Evolutionary conservation across 2,797 vertebrate genomes (phyloP).

Genomic region (Etheostoma perlongum): DNA sequence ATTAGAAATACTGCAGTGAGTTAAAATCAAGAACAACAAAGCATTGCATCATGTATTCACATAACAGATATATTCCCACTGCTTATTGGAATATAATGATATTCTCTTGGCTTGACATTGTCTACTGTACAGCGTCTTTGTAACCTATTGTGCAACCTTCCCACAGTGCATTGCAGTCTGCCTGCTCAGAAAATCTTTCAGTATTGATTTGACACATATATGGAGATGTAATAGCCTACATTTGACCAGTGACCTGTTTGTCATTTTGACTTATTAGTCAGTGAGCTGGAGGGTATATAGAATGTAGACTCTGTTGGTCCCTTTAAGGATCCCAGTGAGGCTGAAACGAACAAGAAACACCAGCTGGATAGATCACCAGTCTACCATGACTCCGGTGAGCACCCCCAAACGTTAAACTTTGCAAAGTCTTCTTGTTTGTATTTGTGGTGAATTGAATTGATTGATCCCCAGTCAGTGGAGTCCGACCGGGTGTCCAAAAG

Average conservation of each 20-base stretch:
- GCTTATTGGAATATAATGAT: not conserved
- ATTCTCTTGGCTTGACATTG: not conserved
- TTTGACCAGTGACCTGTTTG: constrained; percentile 69
- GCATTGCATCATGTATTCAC: not conserved
- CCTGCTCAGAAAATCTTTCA: constrained; percentile 43
- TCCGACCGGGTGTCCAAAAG: not conserved
- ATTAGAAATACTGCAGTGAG: constrained; percentile 14
- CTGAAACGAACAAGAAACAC: not conserved
- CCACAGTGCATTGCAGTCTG: constrained; percentile 4
- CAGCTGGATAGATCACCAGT: not conserved
- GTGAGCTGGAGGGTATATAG: constrained; percentile 18
- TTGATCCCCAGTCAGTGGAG: too few relatives aligned
- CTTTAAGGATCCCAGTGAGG: constrained; percentile 8
- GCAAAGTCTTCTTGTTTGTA: not conserved
- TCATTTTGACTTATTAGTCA: constrained; percentile 53
- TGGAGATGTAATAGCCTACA: constrained; percentile 53
- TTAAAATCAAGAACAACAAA: not conserved
- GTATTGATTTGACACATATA: constrained; percentile 76
- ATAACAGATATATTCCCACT: not conserved
- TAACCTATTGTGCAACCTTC: not conserved
- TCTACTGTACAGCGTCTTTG: not conserved
- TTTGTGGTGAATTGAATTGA: not conserved
- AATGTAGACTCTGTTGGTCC: not conserved
- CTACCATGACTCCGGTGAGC: not conserved
- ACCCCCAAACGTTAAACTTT: not conserved